Evolutionary conservation across 2,888 invertebrate species (phyloP), one percentile per base, ranked within the genome.

Genomic region (Chrysolina americana): DNA sequence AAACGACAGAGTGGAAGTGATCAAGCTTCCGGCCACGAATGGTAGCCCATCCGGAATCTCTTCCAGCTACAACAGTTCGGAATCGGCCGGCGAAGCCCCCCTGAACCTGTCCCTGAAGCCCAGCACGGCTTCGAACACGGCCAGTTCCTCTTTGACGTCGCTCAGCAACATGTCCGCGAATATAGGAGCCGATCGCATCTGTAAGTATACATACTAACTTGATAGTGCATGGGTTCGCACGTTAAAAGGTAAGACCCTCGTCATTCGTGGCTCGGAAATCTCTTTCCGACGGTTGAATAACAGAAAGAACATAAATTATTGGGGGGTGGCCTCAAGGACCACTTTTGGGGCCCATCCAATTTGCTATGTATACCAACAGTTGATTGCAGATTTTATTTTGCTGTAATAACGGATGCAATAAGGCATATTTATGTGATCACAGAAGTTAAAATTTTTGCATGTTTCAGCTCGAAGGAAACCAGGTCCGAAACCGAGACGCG

Each of bases 71-170:
- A 79, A 78, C 73, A 87, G 83, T 82, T 85, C 87, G 80, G 86
- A 88, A 44, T 92, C 92, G 65, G 92, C 91, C 74, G 89, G 92
- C 5, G 96, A 96, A 83, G 92, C 94, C 0, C 96, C 96, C 0
- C 90, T 96, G 23, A 96, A 96, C 88, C 91, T 96, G 19, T 96
- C 95, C 1, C 90, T 96, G 79, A 96, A 96, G 87, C 94, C 95
- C 0, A 87, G 89, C 53, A 86, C 89, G 73, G 82, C 87, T 70
- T 78, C 81, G 41, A 80, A 82, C 28, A 81, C 78, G 66, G 81
- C 83, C 41, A 91, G 90, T 53, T 89, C 92, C 72, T 89, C 92
- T 70, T 87, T 92, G 41, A 91, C 91, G 41, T 92, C 91, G 0
- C 85, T 92, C 17, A 91, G 92, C 83, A 92, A 91, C 85, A 92